Percentiles rank a stretch among this genome's conserved stretches.
Evolutionary conservation across 1,140 invertebrate genomes (phyloP).

Genomic region (Drosophila tropicalis): DNA sequence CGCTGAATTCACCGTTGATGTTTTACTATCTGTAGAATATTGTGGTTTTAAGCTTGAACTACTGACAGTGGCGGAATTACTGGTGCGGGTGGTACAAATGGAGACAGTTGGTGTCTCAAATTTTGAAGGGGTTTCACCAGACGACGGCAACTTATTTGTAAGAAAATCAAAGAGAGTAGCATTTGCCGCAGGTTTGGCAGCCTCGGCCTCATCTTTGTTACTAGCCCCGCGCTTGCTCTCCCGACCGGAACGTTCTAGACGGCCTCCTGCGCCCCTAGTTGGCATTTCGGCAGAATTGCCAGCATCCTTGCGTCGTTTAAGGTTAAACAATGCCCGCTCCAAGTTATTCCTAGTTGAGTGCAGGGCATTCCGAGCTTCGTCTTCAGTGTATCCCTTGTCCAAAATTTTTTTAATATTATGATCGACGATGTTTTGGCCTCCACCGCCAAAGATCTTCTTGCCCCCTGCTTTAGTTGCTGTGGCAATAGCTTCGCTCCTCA

Average conservation of each 20-base stretch:
- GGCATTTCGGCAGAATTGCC: conserved; percentile 54
- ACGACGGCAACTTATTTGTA: conserved; percentile 88
- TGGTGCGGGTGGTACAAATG: conserved; percentile 83
- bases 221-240: conserved; percentile 75
- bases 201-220: conserved; percentile 86
- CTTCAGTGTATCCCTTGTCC: conserved; percentile 90
- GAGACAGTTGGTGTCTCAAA: conserved; percentile 64
- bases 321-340: conserved; percentile 87
- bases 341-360: conserved; percentile 90
- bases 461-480: conserved; percentile 91
- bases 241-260: conserved; percentile 43
- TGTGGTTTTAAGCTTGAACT: conserved; percentile 43
- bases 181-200: conserved; percentile 91
- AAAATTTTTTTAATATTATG: conserved; percentile 92
- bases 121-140: conserved; percentile 30
- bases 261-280: conserved; percentile 84
- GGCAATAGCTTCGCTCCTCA: conserved; percentile 93
- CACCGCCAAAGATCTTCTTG: conserved; percentile 89
- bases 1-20: not conserved
- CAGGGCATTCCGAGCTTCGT: conserved; percentile 90
- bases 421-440: conserved; percentile 89
- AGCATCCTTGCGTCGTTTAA: conserved; percentile 85
- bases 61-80: conserved; percentile 26
- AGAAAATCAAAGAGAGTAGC: conserved; percentile 94
- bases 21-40: conserved; percentile 23